Base-by-base conservation (phyloP, 2,888 invertebrate species). In the Cylindroiulus punctatus region DNA sequence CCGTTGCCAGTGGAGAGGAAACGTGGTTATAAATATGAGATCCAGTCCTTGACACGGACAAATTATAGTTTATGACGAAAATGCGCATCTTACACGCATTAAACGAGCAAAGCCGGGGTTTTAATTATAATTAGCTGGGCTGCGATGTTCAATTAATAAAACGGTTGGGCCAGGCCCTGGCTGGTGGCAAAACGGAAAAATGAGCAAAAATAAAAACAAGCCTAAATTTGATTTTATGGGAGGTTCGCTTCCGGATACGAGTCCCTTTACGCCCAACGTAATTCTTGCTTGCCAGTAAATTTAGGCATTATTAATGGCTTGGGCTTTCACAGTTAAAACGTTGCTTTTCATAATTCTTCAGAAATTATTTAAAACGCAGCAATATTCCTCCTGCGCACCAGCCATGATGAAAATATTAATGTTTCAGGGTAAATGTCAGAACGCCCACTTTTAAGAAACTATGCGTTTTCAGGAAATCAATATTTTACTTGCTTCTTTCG, bases 371-470 rank as follows among this genome's bases (percentile, higher is more conserved):
- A 65, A 65, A 26, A 65, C 26, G 26, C 10, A 0, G 26, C 1
- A 26, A 65, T 65, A 65, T 65, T 65, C 12, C 26, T 65, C 26
- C 10, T 65, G 65, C 65, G 65, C 7, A 12, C 65, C 26, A 65
- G 65, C 10, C 65, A 65, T 65, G 65, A 65, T 65, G 65, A 65
- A 65, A 65, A 65, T 65, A 65, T 65, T 65, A 65, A 65, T 65
- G 65, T 10, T 65, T 65, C 22, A 26, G 65, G 10, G 22, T 65
- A 65, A 47, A 47, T 47, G 47, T 17, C 47, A 47, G 47, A 14
- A 17, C 17, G 47, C 47, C 47, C 26, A 65, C 26, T 10, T 65
- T 65, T 65, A 22, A 65, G 26, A 65, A 65, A 65, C 10, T 65
- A 65, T 65, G 65, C 22, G 22, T 65, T 1, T 19, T 17, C 22